Conservation (phyloP, 2,888 invertebrate genomes). For the Tenodera sinensis region DNA sequence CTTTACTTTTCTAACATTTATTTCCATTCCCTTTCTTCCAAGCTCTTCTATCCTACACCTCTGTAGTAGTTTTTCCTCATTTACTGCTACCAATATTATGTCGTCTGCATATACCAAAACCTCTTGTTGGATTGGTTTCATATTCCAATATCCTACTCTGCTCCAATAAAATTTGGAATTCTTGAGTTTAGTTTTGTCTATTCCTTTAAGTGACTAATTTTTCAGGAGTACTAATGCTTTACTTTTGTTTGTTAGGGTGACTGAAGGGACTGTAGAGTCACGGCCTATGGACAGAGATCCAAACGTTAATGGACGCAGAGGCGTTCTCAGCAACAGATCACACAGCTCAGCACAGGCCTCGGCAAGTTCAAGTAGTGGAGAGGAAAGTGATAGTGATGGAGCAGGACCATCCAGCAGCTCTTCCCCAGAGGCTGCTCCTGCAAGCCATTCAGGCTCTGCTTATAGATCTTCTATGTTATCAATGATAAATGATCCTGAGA, state of each 20-base stretch:
- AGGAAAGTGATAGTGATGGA: conserved; percentile 24
- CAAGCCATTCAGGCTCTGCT: not conserved
- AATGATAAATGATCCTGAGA: conserved; percentile 7
- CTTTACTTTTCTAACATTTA: no score
- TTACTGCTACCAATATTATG: no score
- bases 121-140: no score
- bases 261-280: conserved; percentile 37
- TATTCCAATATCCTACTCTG: no score
- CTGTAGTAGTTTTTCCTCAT: no score
- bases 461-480: not conserved
- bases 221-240: not conserved
- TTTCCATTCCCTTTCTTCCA: no score
- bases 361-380: conserved; percentile 25
- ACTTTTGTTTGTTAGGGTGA: not conserved
- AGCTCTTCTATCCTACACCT: no score
- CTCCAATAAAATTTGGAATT: no score
- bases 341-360: not conserved
- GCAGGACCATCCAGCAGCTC: conserved; percentile 2
- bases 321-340: conserved; percentile 39
- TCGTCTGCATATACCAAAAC: no score
- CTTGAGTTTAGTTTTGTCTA: no score
- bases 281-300: conserved; percentile 61
- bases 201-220: no score
- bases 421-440: not conserved
- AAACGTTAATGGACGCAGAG: conserved; percentile 69